phyloP scores from a whole-genome alignment of 2,113 vertebrate species.

The Nestor notabilis region DNA sequence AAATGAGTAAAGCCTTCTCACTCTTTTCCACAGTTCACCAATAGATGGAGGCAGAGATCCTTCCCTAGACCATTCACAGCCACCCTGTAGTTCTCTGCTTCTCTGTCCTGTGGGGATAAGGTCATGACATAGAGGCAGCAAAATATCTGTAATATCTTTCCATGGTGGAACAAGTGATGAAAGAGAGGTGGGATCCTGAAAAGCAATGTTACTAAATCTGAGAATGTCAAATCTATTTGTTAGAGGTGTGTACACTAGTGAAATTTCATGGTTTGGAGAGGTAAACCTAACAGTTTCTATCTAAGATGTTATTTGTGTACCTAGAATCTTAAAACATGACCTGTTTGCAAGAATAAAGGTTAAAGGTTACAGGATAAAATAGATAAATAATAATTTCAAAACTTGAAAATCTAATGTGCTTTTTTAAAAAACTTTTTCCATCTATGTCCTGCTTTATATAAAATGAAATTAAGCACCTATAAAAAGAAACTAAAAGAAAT shows the following conservation, averaged over 20 bases:
- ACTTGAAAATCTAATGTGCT: not conserved
- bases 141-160: not conserved
- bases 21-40: not conserved
- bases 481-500: not conserved
- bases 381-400: not conserved
- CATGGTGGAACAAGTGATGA: not conserved
- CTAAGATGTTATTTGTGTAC: not conserved
- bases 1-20: not conserved
- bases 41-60: conserved; percentile 17
- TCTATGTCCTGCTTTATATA: not conserved
- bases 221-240: not conserved
- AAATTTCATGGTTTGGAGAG: not conserved
- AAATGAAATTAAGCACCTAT: not conserved
- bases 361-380: not conserved
- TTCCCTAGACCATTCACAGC: not conserved
- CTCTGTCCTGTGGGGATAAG: not conserved
- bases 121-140: not conserved
- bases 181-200: not conserved
- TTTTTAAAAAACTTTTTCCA: not conserved
- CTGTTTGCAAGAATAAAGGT: not conserved
- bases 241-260: not conserved
- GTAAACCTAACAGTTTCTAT: not conserved
- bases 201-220: not conserved
- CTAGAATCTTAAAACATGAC: not conserved
- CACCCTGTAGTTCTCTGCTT: not conserved